Evolutionary conservation across 2,888 invertebrate genomes (phyloP), one percentile per base, ranked within the genome.

Genomic region (Lamproptera curius): DNA sequence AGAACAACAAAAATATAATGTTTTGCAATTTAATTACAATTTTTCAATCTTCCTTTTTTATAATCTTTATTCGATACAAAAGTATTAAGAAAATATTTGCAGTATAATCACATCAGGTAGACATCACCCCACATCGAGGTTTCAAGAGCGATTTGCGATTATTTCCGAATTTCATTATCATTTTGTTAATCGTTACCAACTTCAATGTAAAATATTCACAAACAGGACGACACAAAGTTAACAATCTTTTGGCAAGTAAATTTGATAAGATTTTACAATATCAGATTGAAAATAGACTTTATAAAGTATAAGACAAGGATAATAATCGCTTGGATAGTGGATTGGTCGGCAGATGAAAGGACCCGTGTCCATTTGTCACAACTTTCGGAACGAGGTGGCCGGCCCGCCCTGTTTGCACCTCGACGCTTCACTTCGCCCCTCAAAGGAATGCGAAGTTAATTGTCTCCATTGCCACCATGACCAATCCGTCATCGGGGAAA

Each of bases 291-390:
- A n/a, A n/a, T n/a, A n/a, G n/a, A n/a, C n/a, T n/a, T n/a, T n/a
- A n/a, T n/a, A n/a, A n/a, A n/a, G n/a, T n/a, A n/a, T n/a, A n/a
- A n/a, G n/a, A n/a, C n/a, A n/a, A 54, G 57, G 73, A 68, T 51
- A 52, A 63, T 57, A 61, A 71, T 79, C 46, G 58, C 37, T 44
- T n/a, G n/a, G n/a, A n/a, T 61, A 64, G 26, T 42, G 20, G 45
- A 36, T 45, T 49, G 50, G 52, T 56, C 56, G 62, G 20, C 59
- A 82, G 83, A 86, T 86, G 77, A 86, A 85, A 87, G 81, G 73
- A 70, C 71, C 86, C 86, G 86, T 77, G 62, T 73, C 76, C 84
- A 86, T 85, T 85, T 86, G 85, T 86, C 84, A 85, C 82, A 76
- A 80, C 67, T 78, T 81, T 82, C 61, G 76, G 76, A 79, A 82